Evolutionary conservation across 2,113 vertebrate genomes (phyloP).

Genomic region (Anthoscopus minutus): DNA sequence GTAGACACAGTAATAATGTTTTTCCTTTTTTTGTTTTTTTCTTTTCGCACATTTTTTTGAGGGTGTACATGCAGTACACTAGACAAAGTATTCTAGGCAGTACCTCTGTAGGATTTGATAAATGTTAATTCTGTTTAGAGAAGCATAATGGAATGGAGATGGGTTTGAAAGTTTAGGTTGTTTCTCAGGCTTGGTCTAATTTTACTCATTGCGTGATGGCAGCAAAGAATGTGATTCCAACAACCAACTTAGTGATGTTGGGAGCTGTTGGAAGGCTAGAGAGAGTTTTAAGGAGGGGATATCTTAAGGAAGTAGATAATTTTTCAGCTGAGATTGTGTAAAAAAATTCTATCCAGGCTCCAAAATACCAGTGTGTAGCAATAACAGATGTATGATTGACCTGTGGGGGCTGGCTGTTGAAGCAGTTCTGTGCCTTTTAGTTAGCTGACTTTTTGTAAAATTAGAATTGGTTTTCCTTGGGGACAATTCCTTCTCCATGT

Average conservation of each 20-base stretch:
- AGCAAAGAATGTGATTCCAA: not conserved
- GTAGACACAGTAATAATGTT: too few species aligned
- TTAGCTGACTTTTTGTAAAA: not conserved
- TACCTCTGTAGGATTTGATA: not conserved
- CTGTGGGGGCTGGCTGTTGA: not conserved
- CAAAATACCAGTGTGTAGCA: not conserved
- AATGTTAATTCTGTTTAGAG: not conserved
- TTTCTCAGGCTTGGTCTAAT: not conserved
- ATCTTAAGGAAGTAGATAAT: not conserved
- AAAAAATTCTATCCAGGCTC: not conserved
- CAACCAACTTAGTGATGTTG: accelerated
- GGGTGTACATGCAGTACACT: accelerated
- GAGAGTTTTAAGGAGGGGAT: not conserved
- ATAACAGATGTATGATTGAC: not conserved
- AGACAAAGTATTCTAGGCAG: not conserved
- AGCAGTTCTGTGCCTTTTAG: not conserved
- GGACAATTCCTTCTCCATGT: not conserved
- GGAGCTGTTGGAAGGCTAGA: not conserved
- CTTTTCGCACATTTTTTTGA: accelerated
- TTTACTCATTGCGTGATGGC: not conserved
- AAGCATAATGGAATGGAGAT: not conserved
- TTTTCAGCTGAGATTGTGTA: not conserved
- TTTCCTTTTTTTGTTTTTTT: not conserved
- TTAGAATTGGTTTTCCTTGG: not conserved
- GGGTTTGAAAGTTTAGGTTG: not conserved